phyloP scores from a whole-genome alignment of 2,888 invertebrate genomes.

The Drosophila planitibia region DNA sequence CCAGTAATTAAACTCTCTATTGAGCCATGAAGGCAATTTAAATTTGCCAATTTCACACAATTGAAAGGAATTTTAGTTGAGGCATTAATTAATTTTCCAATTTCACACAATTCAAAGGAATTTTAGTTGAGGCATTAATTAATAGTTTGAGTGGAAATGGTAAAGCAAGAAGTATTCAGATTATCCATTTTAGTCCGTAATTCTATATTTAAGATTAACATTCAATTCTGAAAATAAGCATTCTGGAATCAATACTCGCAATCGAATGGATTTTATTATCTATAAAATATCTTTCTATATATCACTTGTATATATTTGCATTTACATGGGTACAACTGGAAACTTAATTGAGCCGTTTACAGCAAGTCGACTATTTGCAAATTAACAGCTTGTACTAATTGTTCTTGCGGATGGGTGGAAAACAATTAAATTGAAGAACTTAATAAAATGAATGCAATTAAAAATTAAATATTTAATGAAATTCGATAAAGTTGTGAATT shows the following conservation, averaged over 20 bases:
- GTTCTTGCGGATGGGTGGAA: neutral
- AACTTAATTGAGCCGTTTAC: neutral
- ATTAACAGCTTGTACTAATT: neutral
- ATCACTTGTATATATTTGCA: neutral
- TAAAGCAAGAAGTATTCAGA: neutral
- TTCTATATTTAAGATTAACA: neutral
- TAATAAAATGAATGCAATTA: slow-evolving; percentile 79
- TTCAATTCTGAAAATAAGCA: neutral
- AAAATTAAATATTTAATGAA: slow-evolving; percentile 71
- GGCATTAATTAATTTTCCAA: too few relatives aligned
- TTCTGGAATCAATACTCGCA: neutral
- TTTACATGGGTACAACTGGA: neutral
- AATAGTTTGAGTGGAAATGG: neutral
- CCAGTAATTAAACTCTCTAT: slow-evolving; percentile 2
- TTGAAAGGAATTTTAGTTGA: too few relatives aligned
- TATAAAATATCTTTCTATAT: neutral
- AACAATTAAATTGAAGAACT: slow-evolving; percentile 50
- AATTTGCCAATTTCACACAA: neutral
- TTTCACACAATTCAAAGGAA: neutral
- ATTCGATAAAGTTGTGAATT: slow-evolving; percentile 49
- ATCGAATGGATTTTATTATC: neutral
- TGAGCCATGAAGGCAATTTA: slow-evolving; percentile 2
- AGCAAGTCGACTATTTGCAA: slow-evolving; percentile 5
- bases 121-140: neutral
- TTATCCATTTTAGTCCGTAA: neutral